These are phyloP conservation scores for Serinus canaria DNA, from an alignment of 2,113 vertebrate species.

Conservation along the genomic window DNA sequence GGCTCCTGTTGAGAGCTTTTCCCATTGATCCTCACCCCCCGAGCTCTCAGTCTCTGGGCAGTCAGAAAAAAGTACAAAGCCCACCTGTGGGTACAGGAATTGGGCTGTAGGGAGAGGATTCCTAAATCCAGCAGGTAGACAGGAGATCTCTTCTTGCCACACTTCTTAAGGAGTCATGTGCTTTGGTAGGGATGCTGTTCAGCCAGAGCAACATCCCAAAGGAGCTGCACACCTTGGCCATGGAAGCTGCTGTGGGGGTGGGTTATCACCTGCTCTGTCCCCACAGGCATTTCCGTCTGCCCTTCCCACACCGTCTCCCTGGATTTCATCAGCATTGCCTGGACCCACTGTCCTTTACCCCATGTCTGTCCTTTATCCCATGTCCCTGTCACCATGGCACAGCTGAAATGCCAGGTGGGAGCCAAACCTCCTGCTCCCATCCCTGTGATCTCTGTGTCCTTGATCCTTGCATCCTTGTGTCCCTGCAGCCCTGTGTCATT, in stretches of 20 bases:
- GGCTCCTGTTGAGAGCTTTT: not conserved
- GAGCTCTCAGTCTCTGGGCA: rapidly evolving
- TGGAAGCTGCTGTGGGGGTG: not conserved
- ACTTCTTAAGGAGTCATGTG: rapidly evolving
- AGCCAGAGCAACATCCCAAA: not conserved
- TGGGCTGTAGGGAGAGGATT: not conserved
- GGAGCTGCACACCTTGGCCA: not conserved
- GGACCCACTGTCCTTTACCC: not conserved
- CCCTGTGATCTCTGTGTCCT: not conserved
- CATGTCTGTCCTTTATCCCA: not conserved
- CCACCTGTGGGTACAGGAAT: not conserved
- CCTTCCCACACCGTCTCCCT: not conserved
- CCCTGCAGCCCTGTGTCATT: not conserved
- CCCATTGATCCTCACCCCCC: not conserved
- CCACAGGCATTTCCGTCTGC: not conserved
- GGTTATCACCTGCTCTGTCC: not conserved
- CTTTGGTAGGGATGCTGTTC: not conserved
- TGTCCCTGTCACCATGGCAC: rapidly evolving
- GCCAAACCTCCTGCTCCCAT: not conserved
- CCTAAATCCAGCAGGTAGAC: not conserved
- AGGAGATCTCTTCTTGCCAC: not conserved
- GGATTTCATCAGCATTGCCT: not conserved
- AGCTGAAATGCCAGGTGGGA: not conserved
- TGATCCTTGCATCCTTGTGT: too few species aligned
- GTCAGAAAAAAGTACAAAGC: not conserved